phyloP scores from a whole-genome alignment of 2,797 vertebrate species.

The Urophycis tenuis region DNA sequence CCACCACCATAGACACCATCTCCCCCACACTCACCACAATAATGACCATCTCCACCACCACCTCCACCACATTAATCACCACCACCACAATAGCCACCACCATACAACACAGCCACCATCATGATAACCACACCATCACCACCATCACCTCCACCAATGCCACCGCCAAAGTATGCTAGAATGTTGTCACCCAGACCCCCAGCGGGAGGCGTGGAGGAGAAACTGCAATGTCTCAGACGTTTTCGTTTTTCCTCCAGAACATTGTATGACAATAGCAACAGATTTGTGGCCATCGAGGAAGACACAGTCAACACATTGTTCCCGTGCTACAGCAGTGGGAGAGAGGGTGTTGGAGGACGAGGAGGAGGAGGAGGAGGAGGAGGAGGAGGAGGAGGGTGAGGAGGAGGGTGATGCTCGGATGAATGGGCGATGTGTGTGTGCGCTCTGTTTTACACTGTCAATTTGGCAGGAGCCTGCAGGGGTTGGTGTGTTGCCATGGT shows the following conservation, averaged over 20 bases:
- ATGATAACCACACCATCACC: too few relatives aligned
- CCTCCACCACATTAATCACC: too few relatives aligned
- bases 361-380: neutral
- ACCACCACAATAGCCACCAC: too few relatives aligned
- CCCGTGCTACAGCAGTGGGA: constrained; percentile 31
- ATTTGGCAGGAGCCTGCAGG: constrained; percentile 76
- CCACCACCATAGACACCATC: too few relatives aligned
- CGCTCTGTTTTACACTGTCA: constrained; percentile 74
- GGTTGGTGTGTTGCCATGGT: constrained; percentile 79
- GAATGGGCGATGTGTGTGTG: constrained; percentile 65
- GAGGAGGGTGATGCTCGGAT: constrained; percentile 58
- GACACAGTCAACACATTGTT: constrained; percentile 37
- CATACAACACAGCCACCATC: too few relatives aligned
- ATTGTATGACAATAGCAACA: constrained; percentile 28
- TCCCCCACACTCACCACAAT: too few relatives aligned
- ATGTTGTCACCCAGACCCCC: neutral
- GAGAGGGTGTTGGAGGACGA: constrained; percentile 6
- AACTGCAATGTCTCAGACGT: neutral
- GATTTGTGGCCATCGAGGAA: constrained; percentile 51
- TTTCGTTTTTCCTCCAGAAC: constrained; percentile 50
- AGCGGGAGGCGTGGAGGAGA: neutral
- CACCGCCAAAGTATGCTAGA: neutral
- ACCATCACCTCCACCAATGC: neutral
- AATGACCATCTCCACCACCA: too few relatives aligned
- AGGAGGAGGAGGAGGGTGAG: constrained; percentile 38